phyloP scores from a whole-genome alignment of 2,113 vertebrate species.

The Daboia siamensis region DNA sequence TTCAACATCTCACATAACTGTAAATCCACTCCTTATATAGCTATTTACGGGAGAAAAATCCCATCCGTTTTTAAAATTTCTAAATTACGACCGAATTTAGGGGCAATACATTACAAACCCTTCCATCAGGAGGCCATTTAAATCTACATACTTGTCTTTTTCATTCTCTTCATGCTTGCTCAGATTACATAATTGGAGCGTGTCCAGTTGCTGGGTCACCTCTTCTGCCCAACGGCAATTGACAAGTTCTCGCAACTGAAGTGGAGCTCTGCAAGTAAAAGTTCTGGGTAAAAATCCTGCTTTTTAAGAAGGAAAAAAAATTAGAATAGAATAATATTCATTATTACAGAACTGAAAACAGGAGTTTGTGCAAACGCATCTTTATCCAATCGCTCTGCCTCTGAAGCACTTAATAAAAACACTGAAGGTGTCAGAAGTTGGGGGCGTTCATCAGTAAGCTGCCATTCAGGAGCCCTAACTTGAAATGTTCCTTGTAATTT shows the following conservation, averaged over 20 bases:
- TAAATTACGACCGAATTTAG: neutral
- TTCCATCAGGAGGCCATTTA: neutral
- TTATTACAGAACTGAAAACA: neutral
- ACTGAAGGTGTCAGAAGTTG: neutral
- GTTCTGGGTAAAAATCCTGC: neutral
- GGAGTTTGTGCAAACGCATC: neutral
- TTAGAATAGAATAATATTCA: neutral
- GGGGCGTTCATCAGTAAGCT: neutral
- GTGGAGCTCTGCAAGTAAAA: slow-evolving; percentile 77
- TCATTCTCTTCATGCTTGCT: slow-evolving; percentile 97
- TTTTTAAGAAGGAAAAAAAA: neutral
- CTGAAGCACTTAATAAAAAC: neutral
- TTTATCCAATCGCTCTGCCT: neutral
- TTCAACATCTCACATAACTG: neutral
- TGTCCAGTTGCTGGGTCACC: slow-evolving; percentile 96
- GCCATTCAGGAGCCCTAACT: neutral
- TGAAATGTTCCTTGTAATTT: neutral
- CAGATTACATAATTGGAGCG: slow-evolving; percentile 93
- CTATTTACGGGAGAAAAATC: neutral
- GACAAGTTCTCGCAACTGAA: slow-evolving; percentile 93
- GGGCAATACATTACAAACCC: neutral
- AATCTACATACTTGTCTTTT: slow-evolving; percentile 89
- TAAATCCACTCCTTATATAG: neutral
- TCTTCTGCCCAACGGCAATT: slow-evolving; percentile 99
- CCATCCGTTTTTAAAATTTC: neutral